Base-by-base conservation (phyloP, 2,113 vertebrate species). In the Marmota monax region DNA sequence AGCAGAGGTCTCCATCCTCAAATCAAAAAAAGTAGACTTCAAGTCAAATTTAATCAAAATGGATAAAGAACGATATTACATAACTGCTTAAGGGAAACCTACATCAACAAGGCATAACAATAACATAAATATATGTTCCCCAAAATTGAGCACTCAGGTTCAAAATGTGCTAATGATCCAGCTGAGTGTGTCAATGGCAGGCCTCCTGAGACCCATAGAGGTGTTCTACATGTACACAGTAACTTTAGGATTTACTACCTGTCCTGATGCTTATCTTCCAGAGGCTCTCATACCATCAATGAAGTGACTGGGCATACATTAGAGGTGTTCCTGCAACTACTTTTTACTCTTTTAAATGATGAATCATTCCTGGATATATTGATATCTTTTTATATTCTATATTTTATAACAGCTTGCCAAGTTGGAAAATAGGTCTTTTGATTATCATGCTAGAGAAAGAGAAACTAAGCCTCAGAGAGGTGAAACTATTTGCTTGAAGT, bases 251-350 rank as follows among this genome's bases (percentile, higher is more conserved):
- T 2, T 16, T 5, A 1, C 4, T 7, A n/a, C 4, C 48, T 25
- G 2, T 23, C 32, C n/a, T 37, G 2, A 48, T 9, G 6, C 2
- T 6, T 53, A 34, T 4, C 23, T 63, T 22, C 61, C 61, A 63
- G 61, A 63, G 61, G 58, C 8, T 63, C 8, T 27, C 3, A 10
- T 27, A 0, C 1, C 29, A 16, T 22, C 58, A 5, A 18, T 1
- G 12, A 22, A 34, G 53, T 14, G 9, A 5, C 0, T 1, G 0
- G 7, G 45, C 1, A 45, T 45, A 45, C 45, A 45, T 45, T 7
- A 45, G 45, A 45, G 7, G 45, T 45, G 45, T 45, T 45, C 13
- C 37, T 58, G 20, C 3, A 25, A 9, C 23, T 63, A 69, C 37
- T 86, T 37, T 56, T 29, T 58, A 84, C 17, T 86, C 4, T 20